phyloP scores from a whole-genome alignment of 2,113 vertebrate species.

The Smithornis capensis region DNA sequence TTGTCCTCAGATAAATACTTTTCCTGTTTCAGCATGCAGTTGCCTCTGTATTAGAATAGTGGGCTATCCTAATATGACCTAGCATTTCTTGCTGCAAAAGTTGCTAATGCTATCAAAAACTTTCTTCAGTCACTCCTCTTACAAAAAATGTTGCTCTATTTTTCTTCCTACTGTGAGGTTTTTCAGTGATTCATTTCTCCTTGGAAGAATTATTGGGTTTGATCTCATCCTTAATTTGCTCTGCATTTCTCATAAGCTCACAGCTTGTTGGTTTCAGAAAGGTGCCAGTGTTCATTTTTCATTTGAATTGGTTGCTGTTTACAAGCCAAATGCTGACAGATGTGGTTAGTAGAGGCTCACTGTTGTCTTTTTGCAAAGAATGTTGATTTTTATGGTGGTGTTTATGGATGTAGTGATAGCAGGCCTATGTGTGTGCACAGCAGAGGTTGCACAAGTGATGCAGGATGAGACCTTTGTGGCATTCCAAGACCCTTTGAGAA shows the following conservation, averaged over 20 bases:
- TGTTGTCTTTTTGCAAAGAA: not conserved
- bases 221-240: constrained; percentile 26
- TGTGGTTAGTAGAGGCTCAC: not conserved
- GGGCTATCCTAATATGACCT: not conserved
- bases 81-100: not conserved
- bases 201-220: constrained; percentile 5
- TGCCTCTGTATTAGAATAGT: not conserved
- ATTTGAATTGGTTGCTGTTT: not conserved
- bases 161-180: not conserved
- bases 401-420: not conserved
- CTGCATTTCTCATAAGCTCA: not conserved
- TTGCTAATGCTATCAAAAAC: not conserved
- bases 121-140: not conserved
- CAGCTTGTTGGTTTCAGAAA: not conserved
- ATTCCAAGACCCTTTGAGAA: not conserved
- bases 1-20: not conserved
- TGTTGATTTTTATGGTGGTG: not conserved
- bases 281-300: not conserved
- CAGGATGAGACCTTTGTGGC: not conserved
- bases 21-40: not conserved
- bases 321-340: not conserved
- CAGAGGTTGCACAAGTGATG: not conserved
- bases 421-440: not conserved
- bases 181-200: constrained; percentile 23
- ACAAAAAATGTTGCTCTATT: not conserved